phyloP scores from a whole-genome alignment of 2,113 vertebrate genomes.

The Neoarius graeffei region DNA sequence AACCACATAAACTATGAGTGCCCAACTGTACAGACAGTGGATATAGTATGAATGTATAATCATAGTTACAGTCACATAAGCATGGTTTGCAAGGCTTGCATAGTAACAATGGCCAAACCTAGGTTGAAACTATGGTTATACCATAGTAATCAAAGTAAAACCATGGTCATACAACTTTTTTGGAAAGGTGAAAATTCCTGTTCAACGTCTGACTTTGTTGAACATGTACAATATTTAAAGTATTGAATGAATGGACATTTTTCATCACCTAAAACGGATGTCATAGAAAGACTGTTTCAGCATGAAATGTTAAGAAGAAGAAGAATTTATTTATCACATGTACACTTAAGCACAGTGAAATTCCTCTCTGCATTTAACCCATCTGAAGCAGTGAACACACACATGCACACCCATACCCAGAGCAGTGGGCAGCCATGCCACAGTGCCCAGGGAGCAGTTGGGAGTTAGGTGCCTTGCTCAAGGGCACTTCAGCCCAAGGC shows the following conservation, averaged over 20 bases:
- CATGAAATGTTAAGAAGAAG: no score
- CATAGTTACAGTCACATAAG: neutral
- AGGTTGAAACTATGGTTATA: neutral
- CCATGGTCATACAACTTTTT: neutral
- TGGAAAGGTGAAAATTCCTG: neutral
- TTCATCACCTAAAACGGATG: neutral
- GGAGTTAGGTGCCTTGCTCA: no score
- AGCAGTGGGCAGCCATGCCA: no score
- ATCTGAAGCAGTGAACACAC: no score
- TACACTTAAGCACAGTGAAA: no score
- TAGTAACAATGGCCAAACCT: neutral
- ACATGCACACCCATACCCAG: no score
- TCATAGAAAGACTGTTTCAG: neutral
- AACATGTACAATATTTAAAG: neutral
- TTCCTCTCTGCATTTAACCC: no score
- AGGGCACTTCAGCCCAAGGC: no score
- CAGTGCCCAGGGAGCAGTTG: no score
- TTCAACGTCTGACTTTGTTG: neutral
- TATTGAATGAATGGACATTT: neutral
- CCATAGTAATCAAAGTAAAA: neutral
- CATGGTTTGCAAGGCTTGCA: neutral
- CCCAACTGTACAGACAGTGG: no score
- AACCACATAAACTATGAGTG: neutral
- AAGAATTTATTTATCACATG: no score
- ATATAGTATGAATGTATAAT: neutral